Evolutionary conservation across 2,888 invertebrate genomes (phyloP).

Genomic region (Caenorhabditis zanzibari): DNA sequence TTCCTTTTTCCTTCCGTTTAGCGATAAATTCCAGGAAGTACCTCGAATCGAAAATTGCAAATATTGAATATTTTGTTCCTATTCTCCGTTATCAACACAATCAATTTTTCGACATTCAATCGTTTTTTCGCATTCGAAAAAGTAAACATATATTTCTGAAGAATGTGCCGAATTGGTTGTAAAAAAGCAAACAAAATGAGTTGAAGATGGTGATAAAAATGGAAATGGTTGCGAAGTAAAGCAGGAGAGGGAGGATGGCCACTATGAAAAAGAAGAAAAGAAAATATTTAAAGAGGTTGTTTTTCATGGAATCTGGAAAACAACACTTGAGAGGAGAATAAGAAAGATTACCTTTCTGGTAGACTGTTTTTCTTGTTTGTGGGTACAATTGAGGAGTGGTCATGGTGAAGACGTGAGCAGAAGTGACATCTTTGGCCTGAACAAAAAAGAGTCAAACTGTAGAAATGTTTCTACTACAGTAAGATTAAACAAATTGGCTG

Average conservation of each 20-base stretch:
- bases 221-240: slow-evolving; percentile 29
- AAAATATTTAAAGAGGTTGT: background rate
- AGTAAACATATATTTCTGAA: slow-evolving; percentile 48
- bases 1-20: background rate
- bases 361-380: slow-evolving; percentile 70
- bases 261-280: slow-evolving; percentile 9
- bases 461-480: too few relatives aligned
- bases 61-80: background rate
- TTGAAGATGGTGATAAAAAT: slow-evolving; percentile 37
- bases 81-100: slow-evolving; percentile 32
- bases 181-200: slow-evolving; percentile 27
- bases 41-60: background rate
- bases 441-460: slow-evolving; percentile 5
- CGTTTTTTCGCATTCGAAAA: slow-evolving; percentile 29
- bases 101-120: slow-evolving; percentile 14
- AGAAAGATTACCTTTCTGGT: slow-evolving; percentile 32
- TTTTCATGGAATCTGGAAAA: background rate
- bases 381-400: slow-evolving; percentile 71
- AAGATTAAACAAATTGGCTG: too few relatives aligned
- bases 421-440: slow-evolving; percentile 68
- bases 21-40: too few relatives aligned
- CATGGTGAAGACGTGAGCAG: slow-evolving; percentile 70
- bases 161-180: slow-evolving; percentile 46
- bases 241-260: slow-evolving; percentile 4
- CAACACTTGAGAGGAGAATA: background rate